These are phyloP conservation scores for Helostoma temminkii DNA, from an alignment of 2,797 vertebrate genomes.

Conservation along the genomic window DNA sequence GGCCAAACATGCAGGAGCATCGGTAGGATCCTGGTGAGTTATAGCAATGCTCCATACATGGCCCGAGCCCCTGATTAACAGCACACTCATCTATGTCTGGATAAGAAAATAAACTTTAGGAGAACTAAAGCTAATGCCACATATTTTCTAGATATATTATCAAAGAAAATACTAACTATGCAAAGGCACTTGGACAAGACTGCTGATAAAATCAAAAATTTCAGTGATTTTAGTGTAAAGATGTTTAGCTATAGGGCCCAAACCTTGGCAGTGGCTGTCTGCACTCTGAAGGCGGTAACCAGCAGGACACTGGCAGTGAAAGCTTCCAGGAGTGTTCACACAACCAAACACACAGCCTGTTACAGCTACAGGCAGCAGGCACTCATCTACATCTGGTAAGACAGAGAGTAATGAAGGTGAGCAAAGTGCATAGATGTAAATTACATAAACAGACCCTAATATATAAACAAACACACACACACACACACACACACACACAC, in stretches of 20 bases:
- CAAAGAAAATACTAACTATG: too few species aligned
- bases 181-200: background rate
- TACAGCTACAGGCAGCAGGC: slow-evolving; percentile 51
- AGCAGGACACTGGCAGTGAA: slow-evolving; percentile 69
- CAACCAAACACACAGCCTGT: slow-evolving; percentile 71
- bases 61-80: slow-evolving; percentile 58
- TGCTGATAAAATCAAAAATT: background rate
- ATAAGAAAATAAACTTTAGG: background rate
- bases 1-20: slow-evolving; percentile 65
- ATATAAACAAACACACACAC: slow-evolving; percentile 1
- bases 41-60: slow-evolving; percentile 63
- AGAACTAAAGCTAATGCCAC: background rate
- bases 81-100: slow-evolving; percentile 74
- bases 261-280: slow-evolving; percentile 67
- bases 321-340: slow-evolving; percentile 72
- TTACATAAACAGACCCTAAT: slow-evolving; percentile 29
- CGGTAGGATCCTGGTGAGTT: slow-evolving; percentile 73
- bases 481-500: slow-evolving; percentile 27
- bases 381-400: slow-evolving; percentile 77
- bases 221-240: too few species aligned
- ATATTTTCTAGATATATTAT: too few species aligned
- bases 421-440: background rate
- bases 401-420: background rate
- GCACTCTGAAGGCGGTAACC: slow-evolving; percentile 60
- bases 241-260: background rate